Evolutionary conservation across 2,113 vertebrate genomes (phyloP).

Genomic region (Callospermophilus lateralis): DNA sequence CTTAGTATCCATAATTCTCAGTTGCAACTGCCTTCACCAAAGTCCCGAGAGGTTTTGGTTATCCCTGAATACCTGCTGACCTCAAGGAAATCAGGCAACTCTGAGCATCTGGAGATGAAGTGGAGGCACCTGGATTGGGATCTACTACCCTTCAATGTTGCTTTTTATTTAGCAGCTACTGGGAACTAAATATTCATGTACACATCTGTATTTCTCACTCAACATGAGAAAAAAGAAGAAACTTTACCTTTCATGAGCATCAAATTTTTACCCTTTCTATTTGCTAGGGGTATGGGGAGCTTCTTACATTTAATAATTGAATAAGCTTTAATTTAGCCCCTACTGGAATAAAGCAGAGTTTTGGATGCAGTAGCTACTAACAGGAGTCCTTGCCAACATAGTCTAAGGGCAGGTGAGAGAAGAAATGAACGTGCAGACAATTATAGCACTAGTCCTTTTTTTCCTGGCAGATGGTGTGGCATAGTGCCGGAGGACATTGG

Average conservation of each 20-base stretch:
- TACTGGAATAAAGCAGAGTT: neutral
- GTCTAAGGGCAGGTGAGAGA: neutral
- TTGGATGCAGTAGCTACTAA: neutral
- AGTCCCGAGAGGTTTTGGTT: neutral
- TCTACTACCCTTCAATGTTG: no score
- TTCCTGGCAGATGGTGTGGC: neutral
- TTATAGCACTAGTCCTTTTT: neutral
- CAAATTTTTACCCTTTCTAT: neutral
- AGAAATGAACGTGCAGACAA: neutral
- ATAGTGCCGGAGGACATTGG: neutral
- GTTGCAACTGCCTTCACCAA: neutral
- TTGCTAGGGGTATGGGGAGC: neutral
- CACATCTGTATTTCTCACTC: neutral
- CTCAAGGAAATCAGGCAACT: neutral
- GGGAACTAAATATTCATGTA: neutral
- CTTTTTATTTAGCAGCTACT: neutral
- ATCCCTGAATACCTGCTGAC: neutral
- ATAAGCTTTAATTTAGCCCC: neutral
- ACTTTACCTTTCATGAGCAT: neutral
- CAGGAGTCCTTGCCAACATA: neutral
- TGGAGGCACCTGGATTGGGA: no score
- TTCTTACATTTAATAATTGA: neutral
- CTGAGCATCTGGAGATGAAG: neutral
- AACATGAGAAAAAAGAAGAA: slow-evolving; percentile 5
- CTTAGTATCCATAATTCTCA: neutral